Percentiles rank a stretch among this genome's conserved stretches.
Conservation (phyloP, 2,888 invertebrate species). For the Spisula subtruncata region DNA sequence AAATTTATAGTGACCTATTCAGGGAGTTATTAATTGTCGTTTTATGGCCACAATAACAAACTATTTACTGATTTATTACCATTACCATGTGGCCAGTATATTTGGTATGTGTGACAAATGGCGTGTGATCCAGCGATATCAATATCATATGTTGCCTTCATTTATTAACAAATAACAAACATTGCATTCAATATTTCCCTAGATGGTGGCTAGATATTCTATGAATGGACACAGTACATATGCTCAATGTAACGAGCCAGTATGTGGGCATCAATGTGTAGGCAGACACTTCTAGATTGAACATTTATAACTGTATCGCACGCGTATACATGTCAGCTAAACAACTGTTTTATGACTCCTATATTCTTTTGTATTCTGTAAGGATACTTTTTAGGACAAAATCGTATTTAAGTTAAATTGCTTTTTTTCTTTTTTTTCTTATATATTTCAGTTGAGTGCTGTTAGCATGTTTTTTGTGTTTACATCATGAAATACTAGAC, state of each 20-base stretch:
- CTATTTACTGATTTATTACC: neutral
- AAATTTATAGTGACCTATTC: neutral
- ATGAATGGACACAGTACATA: slow-evolving; percentile 14
- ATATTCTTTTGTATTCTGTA: too few species aligned
- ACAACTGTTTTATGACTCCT: neutral
- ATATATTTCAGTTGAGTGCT: too few species aligned
- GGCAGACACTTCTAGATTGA: neutral
- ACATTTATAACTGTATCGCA: neutral
- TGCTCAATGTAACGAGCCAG: neutral
- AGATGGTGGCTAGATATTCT: neutral
- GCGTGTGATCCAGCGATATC: neutral
- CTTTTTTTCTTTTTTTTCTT: too few species aligned
- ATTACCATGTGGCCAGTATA: neutral
- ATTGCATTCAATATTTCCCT: neutral
- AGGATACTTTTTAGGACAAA: too few species aligned
- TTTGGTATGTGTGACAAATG: neutral
- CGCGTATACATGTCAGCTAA: neutral
- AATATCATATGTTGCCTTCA: neutral
- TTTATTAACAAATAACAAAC: neutral
- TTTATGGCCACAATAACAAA: neutral
- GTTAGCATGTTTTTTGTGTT: too few species aligned
- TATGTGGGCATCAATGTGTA: too few species aligned
- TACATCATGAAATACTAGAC: too few species aligned
- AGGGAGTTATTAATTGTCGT: neutral
- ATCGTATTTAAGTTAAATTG: too few species aligned